These are phyloP conservation scores for Alectura lathami DNA, from an alignment of 2,113 vertebrate genomes.

Conservation along the genomic window DNA sequence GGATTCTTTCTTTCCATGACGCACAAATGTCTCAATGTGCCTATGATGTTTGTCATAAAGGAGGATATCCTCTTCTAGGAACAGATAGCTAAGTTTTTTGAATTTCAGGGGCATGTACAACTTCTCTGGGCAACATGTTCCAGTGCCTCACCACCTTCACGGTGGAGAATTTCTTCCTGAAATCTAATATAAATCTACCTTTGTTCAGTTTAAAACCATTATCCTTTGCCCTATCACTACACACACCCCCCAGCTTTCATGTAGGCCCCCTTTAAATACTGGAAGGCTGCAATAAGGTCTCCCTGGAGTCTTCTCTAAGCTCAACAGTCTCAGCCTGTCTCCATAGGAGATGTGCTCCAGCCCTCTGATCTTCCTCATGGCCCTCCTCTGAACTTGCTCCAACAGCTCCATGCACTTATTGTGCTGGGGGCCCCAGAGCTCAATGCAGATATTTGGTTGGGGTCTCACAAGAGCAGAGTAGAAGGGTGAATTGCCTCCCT, in stretches of 20 bases:
- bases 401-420: background rate
- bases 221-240: background rate
- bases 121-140: background rate
- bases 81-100: background rate
- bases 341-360: background rate
- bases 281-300: too few relatives aligned
- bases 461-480: too few relatives aligned
- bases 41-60: too few relatives aligned
- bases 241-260: too few relatives aligned
- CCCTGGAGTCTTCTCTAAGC: too few relatives aligned
- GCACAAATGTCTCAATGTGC: background rate
- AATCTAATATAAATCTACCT: background rate
- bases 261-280: too few relatives aligned
- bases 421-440: background rate
- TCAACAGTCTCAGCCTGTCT: too few relatives aligned
- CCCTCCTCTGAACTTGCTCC: background rate
- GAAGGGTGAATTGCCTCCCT: background rate
- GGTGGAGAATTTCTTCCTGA: background rate
- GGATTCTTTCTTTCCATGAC: background rate
- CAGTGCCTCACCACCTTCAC: background rate
- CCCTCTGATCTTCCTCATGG: background rate
- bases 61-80: background rate
- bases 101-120: background rate
- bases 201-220: too few relatives aligned
- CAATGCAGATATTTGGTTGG: too few relatives aligned